phyloP scores from a whole-genome alignment of 1,140 invertebrate genomes.

The Panonychus citri region DNA sequence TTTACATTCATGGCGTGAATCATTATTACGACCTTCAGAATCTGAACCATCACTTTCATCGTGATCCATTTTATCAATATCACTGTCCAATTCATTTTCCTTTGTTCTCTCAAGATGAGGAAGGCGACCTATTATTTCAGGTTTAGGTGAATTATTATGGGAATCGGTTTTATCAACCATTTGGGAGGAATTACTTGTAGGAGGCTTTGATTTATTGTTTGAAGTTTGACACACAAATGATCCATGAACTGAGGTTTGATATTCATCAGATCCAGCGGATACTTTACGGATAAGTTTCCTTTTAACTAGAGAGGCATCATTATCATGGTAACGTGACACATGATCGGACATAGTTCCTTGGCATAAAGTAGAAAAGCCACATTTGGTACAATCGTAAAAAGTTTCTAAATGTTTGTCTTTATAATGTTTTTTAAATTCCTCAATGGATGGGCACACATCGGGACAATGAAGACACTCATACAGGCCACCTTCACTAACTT shows the following conservation, averaged over 20 bases:
- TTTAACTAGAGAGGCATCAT: background rate
- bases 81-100: background rate
- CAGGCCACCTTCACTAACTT: too few species aligned
- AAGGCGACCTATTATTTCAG: too few species aligned
- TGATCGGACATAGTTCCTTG: background rate
- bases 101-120: background rate
- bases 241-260: background rate
- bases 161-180: background rate
- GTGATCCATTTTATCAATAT: background rate
- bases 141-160: background rate
- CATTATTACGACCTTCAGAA: background rate
- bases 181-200: background rate
- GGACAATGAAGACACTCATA: too few species aligned
- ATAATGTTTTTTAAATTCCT: too few species aligned
- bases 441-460: too few species aligned
- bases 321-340: background rate
- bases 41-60: background rate
- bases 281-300: too few species aligned
- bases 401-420: too few species aligned
- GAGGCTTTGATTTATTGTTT: background rate
- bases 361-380: background rate
- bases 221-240: background rate
- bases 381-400: background rate
- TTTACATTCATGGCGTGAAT: background rate
- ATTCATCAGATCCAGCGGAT: too few species aligned